Conservation (phyloP, 2,797 vertebrate genomes). For the Kryptopterus vitreolus region DNA sequence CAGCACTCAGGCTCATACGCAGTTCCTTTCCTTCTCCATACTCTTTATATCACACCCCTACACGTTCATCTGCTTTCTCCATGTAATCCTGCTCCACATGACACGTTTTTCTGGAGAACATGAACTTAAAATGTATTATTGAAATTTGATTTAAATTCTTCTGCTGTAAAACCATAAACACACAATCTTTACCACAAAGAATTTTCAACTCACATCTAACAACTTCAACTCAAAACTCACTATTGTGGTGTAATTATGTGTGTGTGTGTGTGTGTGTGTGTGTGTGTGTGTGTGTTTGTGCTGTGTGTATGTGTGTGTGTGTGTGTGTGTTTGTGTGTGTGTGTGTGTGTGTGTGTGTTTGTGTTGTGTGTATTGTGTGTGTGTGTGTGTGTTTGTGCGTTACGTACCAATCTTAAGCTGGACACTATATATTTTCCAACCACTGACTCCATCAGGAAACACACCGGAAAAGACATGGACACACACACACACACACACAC, state of each 20-base stretch:
- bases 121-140: too few species aligned
- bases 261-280: conserved; percentile 11
- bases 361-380: too few species aligned
- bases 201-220: neutral
- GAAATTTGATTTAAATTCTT: too few species aligned
- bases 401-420: conserved; percentile 74
- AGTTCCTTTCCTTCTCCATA: neutral
- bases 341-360: conserved; percentile 12
- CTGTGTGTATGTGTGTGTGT: too few species aligned
- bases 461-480: conserved; percentile 40
- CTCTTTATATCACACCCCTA: neutral
- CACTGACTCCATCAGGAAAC: conserved; percentile 65
- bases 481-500: conserved; percentile 13
- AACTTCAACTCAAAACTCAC: neutral
- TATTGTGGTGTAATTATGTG: neutral
- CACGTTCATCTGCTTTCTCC: neutral
- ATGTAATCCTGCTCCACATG: too few species aligned
- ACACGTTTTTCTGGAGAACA: too few species aligned
- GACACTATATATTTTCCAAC: conserved; percentile 77
- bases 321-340: neutral
- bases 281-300: conserved; percentile 6
- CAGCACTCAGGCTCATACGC: neutral
- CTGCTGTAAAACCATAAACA: neutral
- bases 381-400: neutral
- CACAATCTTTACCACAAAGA: neutral